These are phyloP conservation scores for Saguinus midas DNA, from an alignment of 2,113 vertebrate species.

Conservation along the genomic window DNA sequence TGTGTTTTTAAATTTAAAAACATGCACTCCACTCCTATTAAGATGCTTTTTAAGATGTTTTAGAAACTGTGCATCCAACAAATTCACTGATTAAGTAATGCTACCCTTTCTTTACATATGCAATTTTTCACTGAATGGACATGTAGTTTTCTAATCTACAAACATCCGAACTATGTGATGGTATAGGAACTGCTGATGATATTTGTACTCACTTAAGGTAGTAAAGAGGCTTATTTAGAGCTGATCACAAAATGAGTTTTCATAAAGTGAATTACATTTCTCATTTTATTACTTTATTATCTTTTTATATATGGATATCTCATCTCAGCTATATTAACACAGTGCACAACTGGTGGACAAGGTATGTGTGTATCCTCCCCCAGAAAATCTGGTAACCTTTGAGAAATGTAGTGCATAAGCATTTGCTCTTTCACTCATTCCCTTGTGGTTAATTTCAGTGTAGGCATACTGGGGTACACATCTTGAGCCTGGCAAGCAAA, in stretches of 20 bases:
- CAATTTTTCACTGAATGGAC: neutral
- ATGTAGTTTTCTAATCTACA: neutral
- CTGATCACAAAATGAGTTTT: neutral
- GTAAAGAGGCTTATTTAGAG: neutral
- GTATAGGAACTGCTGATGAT: neutral
- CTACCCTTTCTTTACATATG: neutral
- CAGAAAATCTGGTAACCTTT: neutral
- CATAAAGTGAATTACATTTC: neutral
- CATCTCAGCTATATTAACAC: neutral
- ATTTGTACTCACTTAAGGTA: neutral
- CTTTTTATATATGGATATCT: neutral
- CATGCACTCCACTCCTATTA: neutral
- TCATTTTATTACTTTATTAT: neutral
- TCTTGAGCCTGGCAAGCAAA: neutral
- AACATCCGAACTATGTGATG: neutral
- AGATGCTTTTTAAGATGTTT: neutral
- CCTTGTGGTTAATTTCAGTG: neutral
- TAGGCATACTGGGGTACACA: neutral
- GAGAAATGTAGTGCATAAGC: neutral
- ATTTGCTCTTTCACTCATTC: neutral
- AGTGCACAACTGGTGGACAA: neutral
- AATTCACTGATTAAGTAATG: slow-evolving; percentile 18
- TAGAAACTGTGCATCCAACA: neutral
- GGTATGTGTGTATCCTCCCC: neutral
- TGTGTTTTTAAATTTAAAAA: slow-evolving; percentile 7